Base-by-base conservation (phyloP, 35 echinoderm and acorn worm genomes). In the Heliocidaris erythrogramma region DNA sequence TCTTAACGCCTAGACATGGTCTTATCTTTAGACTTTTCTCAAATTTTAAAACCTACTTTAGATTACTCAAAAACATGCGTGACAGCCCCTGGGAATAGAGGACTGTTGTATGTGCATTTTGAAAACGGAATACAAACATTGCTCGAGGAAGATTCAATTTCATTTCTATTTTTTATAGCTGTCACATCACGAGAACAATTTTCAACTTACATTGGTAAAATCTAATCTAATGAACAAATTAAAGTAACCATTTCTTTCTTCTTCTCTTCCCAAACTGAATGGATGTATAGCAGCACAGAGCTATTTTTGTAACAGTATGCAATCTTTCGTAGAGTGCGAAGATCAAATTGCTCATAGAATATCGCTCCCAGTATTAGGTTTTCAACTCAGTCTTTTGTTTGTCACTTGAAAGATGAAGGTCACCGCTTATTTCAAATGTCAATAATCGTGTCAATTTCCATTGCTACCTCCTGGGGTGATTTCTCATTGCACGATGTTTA, bases 371-470 rank as follows among this genome's bases (percentile, higher is more conserved):
- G 65, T 78, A 27, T 78, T 56, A 14, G 52, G 52, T 32, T 86
- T 86, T 86, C 85, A 86, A 17, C 31, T 29, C 87, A 42, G 87
- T 89, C 87, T 89, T 42, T 42, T 89, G 87, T 89, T 89, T 89
- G 87, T 89, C 87, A 47, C 12, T 32, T 48, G 31, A 4, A 48
- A 14, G 10, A 47, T 48, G 87, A 89, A 89, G 87, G 87, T 89
- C 87, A 89, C 2, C 6, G 31, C 29, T 47, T 14, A 89, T 89
- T 89, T n/a, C 14, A 47, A 48, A 89, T 47, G 87, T 89, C 87
- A 35, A 89, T 89, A 89, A 89, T 89, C 87, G 10, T 48, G 32
- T 89, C 11, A 32, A 48, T 89, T 32, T 32, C 24, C 87, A 47
- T 6, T 48, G 32, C 87, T 13, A 48, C 30, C 31, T 89, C 18